Base-by-base conservation (phyloP, 2,113 vertebrate genomes). In the Hepsetus odoe region DNA sequence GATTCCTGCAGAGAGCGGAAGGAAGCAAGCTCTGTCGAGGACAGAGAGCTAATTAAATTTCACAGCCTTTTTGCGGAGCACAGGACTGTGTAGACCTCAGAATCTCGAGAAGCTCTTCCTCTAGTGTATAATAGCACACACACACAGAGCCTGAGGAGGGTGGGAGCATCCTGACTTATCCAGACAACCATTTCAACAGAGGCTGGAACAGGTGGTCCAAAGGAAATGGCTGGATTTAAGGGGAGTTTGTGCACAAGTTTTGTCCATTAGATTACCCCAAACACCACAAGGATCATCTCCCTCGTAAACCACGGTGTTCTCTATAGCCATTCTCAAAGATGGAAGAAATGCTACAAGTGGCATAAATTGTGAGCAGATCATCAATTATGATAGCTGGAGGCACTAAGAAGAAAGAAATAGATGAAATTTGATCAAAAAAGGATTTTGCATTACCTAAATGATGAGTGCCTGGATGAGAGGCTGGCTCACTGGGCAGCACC, bases 401-500 rank as follows among this genome's bases (percentile, higher is more conserved):
- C 53, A 24, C n/a, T 22, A 14, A 33, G 56, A 51, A 44, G 13
- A 6, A 40, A 35, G 24, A 67, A 38, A 30, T 33, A 46, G 5
- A 72, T 24, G 7, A 42, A n/a, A n/a, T n/a, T n/a, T n/a, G 30
- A 49, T 13, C 18, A 16, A 4, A 61, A 5, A 62, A 20, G 40
- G 22, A 67, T 24, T 38, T 18, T 53, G 42, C 22, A 9, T 24
- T 93, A 98, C 97, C 96, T 22, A 98, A 92, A 0, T 96, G 87
- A 83, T 98, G 97, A 12, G 94, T 91, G 32, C 94, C 88, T 3
- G 94, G 89, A 38, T 97, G 96, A 71, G 94, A 28, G 0, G 96
- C 66, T 65, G 95, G 94, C 82, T 98, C 97, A 0, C 94, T 94
- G 83, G 96, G 96, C 76, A 99, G 92, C 80, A 99, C 95, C 84